These are phyloP conservation scores for Belgica antarctica DNA, from an alignment of 2,888 invertebrate genomes.

Conservation along the genomic window DNA sequence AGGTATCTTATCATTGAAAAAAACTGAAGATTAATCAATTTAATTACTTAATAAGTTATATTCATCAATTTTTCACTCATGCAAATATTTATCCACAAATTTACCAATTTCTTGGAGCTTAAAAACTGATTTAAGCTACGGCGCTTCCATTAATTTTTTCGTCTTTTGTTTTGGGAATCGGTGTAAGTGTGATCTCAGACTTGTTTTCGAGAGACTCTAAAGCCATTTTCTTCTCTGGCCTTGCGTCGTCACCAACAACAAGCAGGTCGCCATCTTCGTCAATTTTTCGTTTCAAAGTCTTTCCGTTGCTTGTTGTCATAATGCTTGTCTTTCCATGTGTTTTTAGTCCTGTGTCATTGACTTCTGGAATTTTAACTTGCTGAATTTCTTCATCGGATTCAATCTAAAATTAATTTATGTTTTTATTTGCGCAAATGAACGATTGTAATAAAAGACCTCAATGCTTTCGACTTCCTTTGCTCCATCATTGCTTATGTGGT, in stretches of 20 bases:
- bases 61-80: no score
- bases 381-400: conserved; percentile 24
- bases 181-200: conserved; percentile 35
- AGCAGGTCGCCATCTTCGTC: not conserved
- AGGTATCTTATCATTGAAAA: no score
- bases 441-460: conserved; percentile 49
- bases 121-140: no score
- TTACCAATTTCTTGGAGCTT: no score
- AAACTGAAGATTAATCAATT: no score
- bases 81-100: no score
- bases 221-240: conserved; percentile 25
- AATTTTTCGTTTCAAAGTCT: conserved; percentile 32
- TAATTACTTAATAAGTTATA: no score
- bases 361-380: not conserved
- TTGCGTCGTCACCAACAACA: not conserved
- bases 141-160: conserved; percentile 23
- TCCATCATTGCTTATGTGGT: conserved; percentile 54
- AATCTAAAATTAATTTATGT: no score
- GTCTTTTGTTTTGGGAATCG: not conserved
- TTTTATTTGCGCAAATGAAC: not conserved
- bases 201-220: conserved; percentile 12
- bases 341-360: not conserved
- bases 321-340: conserved; percentile 30
- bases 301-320: conserved; percentile 33
- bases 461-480: conserved; percentile 46